These are phyloP conservation scores for Augiades crinisus DNA, from an alignment of 2,888 invertebrate genomes.

Conservation along the genomic window DNA sequence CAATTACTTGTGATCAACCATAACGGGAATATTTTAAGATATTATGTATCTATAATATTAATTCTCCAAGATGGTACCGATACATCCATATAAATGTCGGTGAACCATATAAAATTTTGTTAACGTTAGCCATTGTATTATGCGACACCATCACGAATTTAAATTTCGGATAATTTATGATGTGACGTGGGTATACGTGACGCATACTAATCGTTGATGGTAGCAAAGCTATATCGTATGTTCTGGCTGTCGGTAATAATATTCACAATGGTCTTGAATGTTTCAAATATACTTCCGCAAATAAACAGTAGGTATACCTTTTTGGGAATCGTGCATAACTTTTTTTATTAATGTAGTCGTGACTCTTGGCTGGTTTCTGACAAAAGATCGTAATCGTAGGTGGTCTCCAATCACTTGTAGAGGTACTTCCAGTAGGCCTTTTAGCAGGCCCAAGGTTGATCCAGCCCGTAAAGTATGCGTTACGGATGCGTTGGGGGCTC, in stretches of 20 bases:
- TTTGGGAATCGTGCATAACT: too few relatives aligned
- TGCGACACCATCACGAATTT: slow-evolving; percentile 40
- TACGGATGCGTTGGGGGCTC: slow-evolving; percentile 33
- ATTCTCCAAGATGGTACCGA: too few relatives aligned
- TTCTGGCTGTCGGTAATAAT: background rate
- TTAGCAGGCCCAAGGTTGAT: too few relatives aligned
- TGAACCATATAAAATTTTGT: too few relatives aligned
- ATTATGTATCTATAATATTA: too few relatives aligned
- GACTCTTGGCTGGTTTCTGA: too few relatives aligned
- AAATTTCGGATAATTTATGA: slow-evolving; percentile 27
- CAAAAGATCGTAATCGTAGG: too few relatives aligned
- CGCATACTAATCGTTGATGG: slow-evolving; percentile 36
- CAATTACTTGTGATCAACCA: too few relatives aligned
- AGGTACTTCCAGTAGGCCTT: too few relatives aligned
- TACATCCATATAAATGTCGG: too few relatives aligned
- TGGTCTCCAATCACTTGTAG: too few relatives aligned
- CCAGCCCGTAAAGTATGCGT: slow-evolving; percentile 13
- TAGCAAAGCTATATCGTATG: background rate
- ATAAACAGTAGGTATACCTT: background rate
- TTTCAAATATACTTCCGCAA: slow-evolving; percentile 1
- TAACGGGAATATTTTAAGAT: background rate
- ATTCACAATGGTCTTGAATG: background rate
- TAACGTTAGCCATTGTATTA: background rate
- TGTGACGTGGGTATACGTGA: slow-evolving; percentile 44
- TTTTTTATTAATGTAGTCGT: too few relatives aligned